Percentiles rank a stretch among this genome's conserved stretches.
Conservation (phyloP, 1,140 invertebrate genomes). For the Muscidifurax raptorellus region DNA sequence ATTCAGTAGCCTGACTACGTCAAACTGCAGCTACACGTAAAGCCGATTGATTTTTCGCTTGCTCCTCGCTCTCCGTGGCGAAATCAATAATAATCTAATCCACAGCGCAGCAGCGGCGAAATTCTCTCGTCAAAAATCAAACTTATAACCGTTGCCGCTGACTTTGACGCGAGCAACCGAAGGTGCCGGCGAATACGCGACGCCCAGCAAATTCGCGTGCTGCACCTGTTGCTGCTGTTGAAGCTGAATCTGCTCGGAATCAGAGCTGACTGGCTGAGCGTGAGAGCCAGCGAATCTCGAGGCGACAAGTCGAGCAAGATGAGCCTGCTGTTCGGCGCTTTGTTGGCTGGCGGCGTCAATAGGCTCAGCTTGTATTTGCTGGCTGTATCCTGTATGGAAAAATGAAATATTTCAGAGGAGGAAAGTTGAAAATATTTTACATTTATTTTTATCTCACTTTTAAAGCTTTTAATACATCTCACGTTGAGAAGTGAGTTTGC, state of each 20-base stretch:
- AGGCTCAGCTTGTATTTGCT: background rate
- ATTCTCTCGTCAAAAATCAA: conserved; percentile 59
- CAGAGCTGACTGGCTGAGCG: background rate
- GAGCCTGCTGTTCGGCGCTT: background rate
- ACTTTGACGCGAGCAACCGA: conserved; percentile 66
- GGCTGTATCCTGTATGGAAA: conserved; percentile 2
- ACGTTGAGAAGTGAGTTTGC: too few relatives aligned
- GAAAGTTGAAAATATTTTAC: background rate
- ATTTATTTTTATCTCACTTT: background rate
- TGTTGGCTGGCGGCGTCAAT: background rate
- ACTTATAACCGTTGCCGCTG: conserved; percentile 66
- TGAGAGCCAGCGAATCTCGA: conserved; percentile 31
- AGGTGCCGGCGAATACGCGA: conserved; percentile 66
- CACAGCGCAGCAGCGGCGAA: too few relatives aligned
- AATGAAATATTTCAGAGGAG: background rate
- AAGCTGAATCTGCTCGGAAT: conserved; percentile 57
- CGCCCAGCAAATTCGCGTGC: conserved; percentile 62
- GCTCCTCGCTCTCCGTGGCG: too few relatives aligned
- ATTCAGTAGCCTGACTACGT: too few relatives aligned
- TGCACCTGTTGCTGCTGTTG: conserved; percentile 55
- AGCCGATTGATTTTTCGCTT: too few relatives aligned
- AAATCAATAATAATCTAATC: too few relatives aligned
- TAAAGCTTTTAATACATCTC: too few relatives aligned
- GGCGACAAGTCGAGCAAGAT: conserved; percentile 2
- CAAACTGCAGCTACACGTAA: too few relatives aligned